Evolutionary conservation across 2,888 invertebrate genomes (phyloP), one percentile per base, ranked within the genome.

Genomic region (Anthophora plumipes): DNA sequence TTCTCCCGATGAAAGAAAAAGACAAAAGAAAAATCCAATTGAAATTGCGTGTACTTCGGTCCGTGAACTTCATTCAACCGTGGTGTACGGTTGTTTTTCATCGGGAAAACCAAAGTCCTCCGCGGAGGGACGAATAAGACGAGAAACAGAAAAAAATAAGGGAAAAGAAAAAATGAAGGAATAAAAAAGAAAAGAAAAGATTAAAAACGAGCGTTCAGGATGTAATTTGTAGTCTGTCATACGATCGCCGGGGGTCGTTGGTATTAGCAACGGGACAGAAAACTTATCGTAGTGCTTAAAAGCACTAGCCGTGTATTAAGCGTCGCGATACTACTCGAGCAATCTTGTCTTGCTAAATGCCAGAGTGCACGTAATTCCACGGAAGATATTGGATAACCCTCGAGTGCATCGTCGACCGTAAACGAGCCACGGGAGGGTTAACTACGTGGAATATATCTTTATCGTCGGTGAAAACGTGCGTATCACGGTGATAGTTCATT

Each of bases 311-410:
- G 68, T 20, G 73, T 80, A 76, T 80, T 80, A 74, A 85, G 61
- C 39, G 66, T 22, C 39, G 75, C 74, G 82, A 84, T 74, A 68
- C 83, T 72, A 54, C 59, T 68, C 77, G 72, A 52, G 74, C 76
- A 85, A 85, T 85, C 85, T 63, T 73, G 85, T 55, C 68, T 59
- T 52, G 82, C 76, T 76, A 75, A 86, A 85, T 77, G 84, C 76
- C 63, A 55, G 83, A 83, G 80, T 83, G 85, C 77, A 77, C 80
- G 84, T 82, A 87, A 86, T 86, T 86, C 78, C 77, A 77, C 59
- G 78, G 69, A 84, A 78, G 87, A 85, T 87, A 86, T 75, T 78
- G 70, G 80, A 83, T 83, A 83, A 83, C 81, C 83, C 81, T 80
- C 72, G 84, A 80, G 80, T 74, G 84, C 77, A 85, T 73, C 74